Evolutionary conservation across 2,113 vertebrate species (phyloP).

Genomic region (Tautogolabrus adspersus): DNA sequence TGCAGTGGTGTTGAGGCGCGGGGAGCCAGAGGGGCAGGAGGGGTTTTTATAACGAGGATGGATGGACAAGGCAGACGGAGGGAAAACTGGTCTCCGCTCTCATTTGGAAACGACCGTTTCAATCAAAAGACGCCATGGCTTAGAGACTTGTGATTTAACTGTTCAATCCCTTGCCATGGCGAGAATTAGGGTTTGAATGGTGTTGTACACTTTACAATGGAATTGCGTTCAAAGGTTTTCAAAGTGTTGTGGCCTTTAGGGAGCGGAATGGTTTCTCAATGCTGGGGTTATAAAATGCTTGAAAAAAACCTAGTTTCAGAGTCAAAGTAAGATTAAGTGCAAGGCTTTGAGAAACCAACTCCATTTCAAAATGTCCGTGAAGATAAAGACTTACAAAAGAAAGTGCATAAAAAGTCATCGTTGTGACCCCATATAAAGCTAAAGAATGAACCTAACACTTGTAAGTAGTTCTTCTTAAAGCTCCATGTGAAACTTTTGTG

Average conservation of each 20-base stretch:
- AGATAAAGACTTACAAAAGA: not conserved
- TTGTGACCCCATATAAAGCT: not conserved
- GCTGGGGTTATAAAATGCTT: slow-evolving; percentile 29
- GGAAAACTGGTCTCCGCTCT: slow-evolving; percentile 68
- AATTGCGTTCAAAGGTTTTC: slow-evolving; percentile 52
- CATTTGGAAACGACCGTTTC: slow-evolving; percentile 69
- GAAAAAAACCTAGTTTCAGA: slow-evolving; percentile 22
- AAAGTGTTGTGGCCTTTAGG: slow-evolving; percentile 52
- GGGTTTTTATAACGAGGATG: slow-evolving; percentile 74
- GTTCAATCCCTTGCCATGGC: slow-evolving; percentile 42
- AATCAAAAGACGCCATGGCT: slow-evolving; percentile 63
- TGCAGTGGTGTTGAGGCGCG: slow-evolving; percentile 44
- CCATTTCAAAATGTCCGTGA: slow-evolving; percentile 12
- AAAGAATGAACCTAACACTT: too few species aligned
- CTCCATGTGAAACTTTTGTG: too few species aligned
- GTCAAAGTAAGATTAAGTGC: slow-evolving; percentile 39
- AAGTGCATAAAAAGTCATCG: not conserved
- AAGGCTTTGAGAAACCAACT: slow-evolving; percentile 2
- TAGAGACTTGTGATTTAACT: slow-evolving; percentile 71
- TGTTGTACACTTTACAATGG: slow-evolving; percentile 57
- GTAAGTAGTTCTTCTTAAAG: too few species aligned
- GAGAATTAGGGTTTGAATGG: slow-evolving; percentile 60
- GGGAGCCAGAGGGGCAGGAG: slow-evolving; percentile 34
- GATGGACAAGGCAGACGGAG: slow-evolving; percentile 68
- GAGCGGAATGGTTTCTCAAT: slow-evolving; percentile 30